These are phyloP conservation scores for Cephus runcator DNA, from an alignment of 2,888 invertebrate species.

Conservation along the genomic window DNA sequence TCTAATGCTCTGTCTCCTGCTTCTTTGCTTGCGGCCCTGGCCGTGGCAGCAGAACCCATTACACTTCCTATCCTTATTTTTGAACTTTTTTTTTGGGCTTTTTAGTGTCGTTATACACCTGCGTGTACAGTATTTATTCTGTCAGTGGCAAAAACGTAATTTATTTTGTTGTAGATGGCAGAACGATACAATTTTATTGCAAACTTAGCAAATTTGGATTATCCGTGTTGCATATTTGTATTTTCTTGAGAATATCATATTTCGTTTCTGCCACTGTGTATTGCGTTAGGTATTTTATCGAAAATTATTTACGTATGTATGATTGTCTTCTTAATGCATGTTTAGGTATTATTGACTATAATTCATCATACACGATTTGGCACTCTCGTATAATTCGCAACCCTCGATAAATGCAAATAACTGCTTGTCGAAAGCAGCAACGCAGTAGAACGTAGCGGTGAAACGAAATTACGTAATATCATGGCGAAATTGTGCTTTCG, in stretches of 20 bases:
- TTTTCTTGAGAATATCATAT: background rate
- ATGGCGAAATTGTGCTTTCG: background rate
- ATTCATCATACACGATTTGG: background rate
- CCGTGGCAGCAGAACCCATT: constrained; percentile 38
- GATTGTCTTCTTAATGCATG: background rate
- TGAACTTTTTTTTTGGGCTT: background rate
- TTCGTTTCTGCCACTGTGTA: background rate
- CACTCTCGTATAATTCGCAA: background rate
- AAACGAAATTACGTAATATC: background rate
- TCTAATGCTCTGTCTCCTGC: constrained; percentile 50
- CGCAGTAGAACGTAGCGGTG: background rate
- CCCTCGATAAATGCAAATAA: background rate
- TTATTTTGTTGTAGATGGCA: background rate
- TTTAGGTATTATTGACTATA: background rate
- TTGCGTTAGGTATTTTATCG: background rate
- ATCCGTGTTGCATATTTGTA: background rate
- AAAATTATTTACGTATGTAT: background rate
- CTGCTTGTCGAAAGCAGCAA: background rate
- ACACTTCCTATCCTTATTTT: background rate
- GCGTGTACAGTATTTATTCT: background rate
- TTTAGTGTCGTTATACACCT: background rate
- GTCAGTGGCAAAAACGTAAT: background rate
- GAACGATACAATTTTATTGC: background rate
- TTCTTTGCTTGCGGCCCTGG: constrained; percentile 49
- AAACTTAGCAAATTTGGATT: background rate